Evolutionary conservation across 2,888 invertebrate species (phyloP).

Genomic region (Colletes collaris): DNA sequence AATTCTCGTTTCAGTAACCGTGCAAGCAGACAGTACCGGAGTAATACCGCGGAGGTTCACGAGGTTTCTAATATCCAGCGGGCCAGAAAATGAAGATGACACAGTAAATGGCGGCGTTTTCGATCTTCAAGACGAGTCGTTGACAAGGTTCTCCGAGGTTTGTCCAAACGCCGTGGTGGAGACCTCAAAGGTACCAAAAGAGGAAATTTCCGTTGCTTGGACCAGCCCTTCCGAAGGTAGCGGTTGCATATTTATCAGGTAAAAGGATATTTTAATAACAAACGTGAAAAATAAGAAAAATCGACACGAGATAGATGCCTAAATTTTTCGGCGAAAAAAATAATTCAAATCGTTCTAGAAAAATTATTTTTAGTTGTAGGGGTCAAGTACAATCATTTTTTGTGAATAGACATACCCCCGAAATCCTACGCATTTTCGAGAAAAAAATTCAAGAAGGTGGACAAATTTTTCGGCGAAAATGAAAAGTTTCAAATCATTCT

Average conservation of each 20-base stretch:
- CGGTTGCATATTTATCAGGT: conserved; percentile 94
- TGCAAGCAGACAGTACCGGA: conserved; percentile 87
- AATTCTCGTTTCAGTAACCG: conserved; percentile 84
- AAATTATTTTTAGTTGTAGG: too few species aligned
- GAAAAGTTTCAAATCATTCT: too few species aligned
- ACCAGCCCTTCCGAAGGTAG: conserved; percentile 93
- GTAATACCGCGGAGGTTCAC: conserved; percentile 88
- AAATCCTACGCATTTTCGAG: too few species aligned
- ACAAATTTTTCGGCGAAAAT: too few species aligned
- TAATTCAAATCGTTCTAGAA: too few species aligned
- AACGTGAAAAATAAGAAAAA: conserved; percentile 16
- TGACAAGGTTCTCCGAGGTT: conserved; percentile 89
- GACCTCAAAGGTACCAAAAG: conserved; percentile 90
- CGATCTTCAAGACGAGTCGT: conserved; percentile 84
- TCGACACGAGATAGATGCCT: too few species aligned
- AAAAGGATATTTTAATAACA: conserved; percentile 66
- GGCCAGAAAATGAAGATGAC: conserved; percentile 85
- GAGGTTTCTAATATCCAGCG: conserved; percentile 90
- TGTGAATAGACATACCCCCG: too few species aligned
- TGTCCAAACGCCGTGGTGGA: conserved; percentile 94
- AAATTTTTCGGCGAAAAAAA: too few species aligned
- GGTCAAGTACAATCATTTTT: too few species aligned
- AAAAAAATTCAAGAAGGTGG: too few species aligned
- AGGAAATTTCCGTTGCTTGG: conserved; percentile 95
- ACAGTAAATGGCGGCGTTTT: conserved; percentile 76